These are phyloP conservation scores for Volucella inflata DNA, from an alignment of 2,888 invertebrate genomes.

Conservation along the genomic window DNA sequence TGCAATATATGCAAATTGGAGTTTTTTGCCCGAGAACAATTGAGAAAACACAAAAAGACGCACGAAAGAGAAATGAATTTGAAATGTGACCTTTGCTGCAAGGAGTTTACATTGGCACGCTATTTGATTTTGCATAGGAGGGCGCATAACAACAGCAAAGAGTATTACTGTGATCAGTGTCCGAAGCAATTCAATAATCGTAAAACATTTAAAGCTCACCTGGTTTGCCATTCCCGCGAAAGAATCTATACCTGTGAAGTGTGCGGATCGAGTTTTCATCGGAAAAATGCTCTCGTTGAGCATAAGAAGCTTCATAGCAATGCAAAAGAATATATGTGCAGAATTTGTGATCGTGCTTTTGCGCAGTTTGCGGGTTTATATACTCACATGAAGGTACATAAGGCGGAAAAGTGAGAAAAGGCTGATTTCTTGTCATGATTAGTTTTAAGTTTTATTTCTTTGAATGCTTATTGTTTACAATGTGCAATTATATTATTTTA, in stretches of 20 bases:
- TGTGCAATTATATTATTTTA: conserved; percentile 13
- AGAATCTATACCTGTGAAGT: conserved; percentile 43
- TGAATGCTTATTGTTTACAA: background rate
- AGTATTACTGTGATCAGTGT: conserved; percentile 52
- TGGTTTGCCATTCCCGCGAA: conserved; percentile 58
- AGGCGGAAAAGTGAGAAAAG: conserved; percentile 17
- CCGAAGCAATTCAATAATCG: conserved; percentile 49
- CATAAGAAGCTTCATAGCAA: conserved; percentile 51
- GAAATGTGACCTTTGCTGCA: conserved; percentile 56
- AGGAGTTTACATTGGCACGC: conserved; percentile 51
- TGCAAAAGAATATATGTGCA: conserved; percentile 51
- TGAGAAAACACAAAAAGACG: conserved; percentile 54
- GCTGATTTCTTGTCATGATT: background rate
- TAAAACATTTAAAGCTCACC: conserved; percentile 56
- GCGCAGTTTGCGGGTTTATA: conserved; percentile 64
- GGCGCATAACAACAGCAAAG: conserved; percentile 31
- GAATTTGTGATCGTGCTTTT: conserved; percentile 45
- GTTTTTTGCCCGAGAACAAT: conserved; percentile 56
- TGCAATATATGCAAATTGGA: conserved; percentile 50
- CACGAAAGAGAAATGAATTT: conserved; percentile 30
- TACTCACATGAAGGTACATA: conserved; percentile 55
- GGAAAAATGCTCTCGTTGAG: conserved; percentile 58
- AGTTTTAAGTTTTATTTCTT: background rate
- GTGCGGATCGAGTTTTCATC: conserved; percentile 54
- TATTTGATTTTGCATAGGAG: conserved; percentile 52